Evolutionary conservation across 2,113 vertebrate genomes (phyloP).

Genomic region (Ceratotherium simum): DNA sequence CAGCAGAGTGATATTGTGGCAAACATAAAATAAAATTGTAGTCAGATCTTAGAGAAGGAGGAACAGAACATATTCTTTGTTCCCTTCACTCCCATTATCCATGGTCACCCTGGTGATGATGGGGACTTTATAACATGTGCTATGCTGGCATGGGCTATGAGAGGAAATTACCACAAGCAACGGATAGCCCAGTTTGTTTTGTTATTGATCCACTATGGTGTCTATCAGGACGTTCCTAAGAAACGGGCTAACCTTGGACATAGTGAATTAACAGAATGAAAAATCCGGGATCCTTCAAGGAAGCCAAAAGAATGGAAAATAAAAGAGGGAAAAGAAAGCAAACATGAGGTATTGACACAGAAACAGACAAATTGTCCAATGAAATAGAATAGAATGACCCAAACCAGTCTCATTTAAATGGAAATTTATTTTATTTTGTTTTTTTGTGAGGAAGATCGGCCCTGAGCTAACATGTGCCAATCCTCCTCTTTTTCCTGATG

Average conservation of each 20-base stretch:
- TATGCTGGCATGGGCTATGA: not conserved
- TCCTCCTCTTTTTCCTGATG: no score
- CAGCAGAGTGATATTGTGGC: not conserved
- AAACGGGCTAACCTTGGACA: not conserved
- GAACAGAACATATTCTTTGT: not conserved
- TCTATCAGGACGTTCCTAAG: not conserved
- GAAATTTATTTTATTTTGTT: not conserved
- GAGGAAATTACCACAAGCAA: not conserved
- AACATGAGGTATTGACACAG: not conserved
- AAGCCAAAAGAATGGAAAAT: not conserved
- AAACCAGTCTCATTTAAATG: not conserved
- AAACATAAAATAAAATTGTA: not conserved
- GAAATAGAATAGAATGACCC: not conserved
- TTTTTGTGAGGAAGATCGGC: no score
- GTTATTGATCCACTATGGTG: not conserved
- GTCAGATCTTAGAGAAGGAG: not conserved
- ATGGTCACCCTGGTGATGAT: not conserved
- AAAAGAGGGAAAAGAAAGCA: not conserved
- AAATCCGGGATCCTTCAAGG: not conserved
- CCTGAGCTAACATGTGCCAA: no score
- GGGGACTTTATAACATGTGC: not conserved
- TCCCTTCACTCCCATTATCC: not conserved
- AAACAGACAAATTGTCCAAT: not conserved
- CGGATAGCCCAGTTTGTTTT: not conserved
- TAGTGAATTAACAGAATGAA: not conserved